phyloP scores from a whole-genome alignment of 2,888 invertebrate genomes.

The Ophioninae sp. region DNA sequence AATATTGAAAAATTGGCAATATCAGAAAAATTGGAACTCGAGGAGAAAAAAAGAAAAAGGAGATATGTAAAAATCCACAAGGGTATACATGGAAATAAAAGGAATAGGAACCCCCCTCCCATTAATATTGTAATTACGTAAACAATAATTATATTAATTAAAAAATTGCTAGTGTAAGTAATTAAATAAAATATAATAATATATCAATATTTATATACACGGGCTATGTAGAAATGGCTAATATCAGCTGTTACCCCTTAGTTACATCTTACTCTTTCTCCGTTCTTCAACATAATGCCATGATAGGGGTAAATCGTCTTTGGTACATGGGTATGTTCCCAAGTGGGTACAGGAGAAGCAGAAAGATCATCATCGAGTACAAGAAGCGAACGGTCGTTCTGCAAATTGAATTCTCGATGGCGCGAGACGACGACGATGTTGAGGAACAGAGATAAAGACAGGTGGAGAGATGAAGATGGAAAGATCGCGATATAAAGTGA shows the following conservation, averaged over 20 bases:
- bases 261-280: neutral
- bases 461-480: neutral
- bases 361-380: conserved; percentile 32
- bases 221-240: conserved; percentile 15
- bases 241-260: conserved; percentile 17
- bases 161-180: too few species aligned
- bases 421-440: conserved; percentile 62
- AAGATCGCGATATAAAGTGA: conserved; percentile 20
- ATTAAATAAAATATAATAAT: too few species aligned
- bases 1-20: too few species aligned
- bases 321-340: conserved; percentile 2
- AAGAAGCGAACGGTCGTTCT: conserved; percentile 61
- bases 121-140: too few species aligned
- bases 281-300: conserved; percentile 24
- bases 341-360: conserved; percentile 31
- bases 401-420: conserved; percentile 76
- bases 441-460: neutral
- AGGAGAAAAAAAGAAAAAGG: too few species aligned
- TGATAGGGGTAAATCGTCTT: conserved; percentile 51
- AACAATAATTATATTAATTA: too few species aligned
- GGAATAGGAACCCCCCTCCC: too few species aligned
- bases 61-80: too few species aligned
- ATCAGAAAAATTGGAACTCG: too few species aligned
- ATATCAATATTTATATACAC: neutral
- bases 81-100: too few species aligned